A percentile compares a stretch with the other conserved stretches of the same genome.
These are phyloP conservation scores for Mormyrus iriodes DNA, from an alignment of 2,113 vertebrate species.

Conservation along the genomic window DNA sequence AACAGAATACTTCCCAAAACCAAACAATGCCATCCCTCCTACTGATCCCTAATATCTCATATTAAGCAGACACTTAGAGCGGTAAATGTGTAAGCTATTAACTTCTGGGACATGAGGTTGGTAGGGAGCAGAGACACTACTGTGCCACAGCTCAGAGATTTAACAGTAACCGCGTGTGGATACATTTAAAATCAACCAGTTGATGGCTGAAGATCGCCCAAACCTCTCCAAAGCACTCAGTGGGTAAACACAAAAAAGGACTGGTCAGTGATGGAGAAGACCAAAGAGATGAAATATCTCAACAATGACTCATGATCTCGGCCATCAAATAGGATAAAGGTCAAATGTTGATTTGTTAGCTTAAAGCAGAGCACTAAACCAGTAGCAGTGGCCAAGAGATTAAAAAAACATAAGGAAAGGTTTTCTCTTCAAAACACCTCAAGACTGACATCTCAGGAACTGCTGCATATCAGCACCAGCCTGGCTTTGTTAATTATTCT, in stretches of 20 bases:
- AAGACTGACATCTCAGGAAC: neutral
- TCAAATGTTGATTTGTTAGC: neutral
- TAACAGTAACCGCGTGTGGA: constrained; percentile 23
- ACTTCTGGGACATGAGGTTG: constrained; percentile 61
- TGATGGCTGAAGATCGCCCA: constrained; percentile 26
- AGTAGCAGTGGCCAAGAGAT: neutral
- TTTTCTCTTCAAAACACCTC: neutral
- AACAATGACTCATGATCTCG: neutral
- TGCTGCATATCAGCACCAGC: neutral
- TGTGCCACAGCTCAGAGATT: constrained; percentile 52
- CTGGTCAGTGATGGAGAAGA: neutral
- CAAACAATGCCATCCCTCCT: constrained; percentile 87
- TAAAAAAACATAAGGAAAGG: neutral
- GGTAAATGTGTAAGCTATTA: constrained; percentile 85
- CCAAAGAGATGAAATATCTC: neutral
- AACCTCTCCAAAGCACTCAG: constrained; percentile 31
- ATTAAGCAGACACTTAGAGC: constrained; percentile 78
- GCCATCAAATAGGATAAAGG: neutral
- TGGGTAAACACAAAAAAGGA: neutral
- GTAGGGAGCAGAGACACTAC: constrained; percentile 53
- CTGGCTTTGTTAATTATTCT: neutral
- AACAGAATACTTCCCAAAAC: constrained; percentile 89
- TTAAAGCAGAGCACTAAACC: neutral
- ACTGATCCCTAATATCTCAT: constrained; percentile 72
- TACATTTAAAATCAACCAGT: constrained; percentile 24